Percentiles rank a stretch among this genome's conserved stretches.
Evolutionary conservation across 2,888 invertebrate species (phyloP).

Genomic region (Clistopyga incitator): DNA sequence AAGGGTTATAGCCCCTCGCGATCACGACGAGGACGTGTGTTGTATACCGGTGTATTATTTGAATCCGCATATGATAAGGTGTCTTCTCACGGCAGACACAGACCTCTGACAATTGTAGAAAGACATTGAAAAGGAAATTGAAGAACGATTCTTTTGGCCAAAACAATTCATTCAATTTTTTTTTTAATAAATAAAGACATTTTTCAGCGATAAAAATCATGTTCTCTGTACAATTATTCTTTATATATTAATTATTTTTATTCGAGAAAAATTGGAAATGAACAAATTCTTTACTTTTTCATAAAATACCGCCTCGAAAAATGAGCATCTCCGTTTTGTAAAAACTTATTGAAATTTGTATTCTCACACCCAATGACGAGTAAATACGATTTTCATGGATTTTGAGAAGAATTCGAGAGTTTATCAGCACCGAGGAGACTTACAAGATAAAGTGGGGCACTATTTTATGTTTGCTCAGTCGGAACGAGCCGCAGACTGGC

Average conservation of each 20-base stretch:
- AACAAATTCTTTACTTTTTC: no score
- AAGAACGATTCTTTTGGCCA: no score
- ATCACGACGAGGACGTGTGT: slow-evolving; percentile 29
- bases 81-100: slow-evolving; percentile 61
- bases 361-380: not conserved
- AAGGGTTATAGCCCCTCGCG: slow-evolving; percentile 77
- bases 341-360: not conserved
- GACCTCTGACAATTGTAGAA: slow-evolving; percentile 16
- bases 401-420: slow-evolving; percentile 43
- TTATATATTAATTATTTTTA: no score
- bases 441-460: slow-evolving; percentile 70
- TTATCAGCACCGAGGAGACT: slow-evolving; percentile 66
- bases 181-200: no score
- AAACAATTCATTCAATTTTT: no score
- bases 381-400: slow-evolving; percentile 38
- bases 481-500: slow-evolving; percentile 55
- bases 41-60: slow-evolving; percentile 67
- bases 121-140: not conserved
- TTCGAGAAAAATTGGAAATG: no score
- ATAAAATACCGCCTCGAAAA: no score
- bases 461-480: slow-evolving; percentile 73
- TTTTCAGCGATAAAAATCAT: not conserved
- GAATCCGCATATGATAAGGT: slow-evolving; percentile 75
- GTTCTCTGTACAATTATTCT: no score
- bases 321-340: not conserved